Evolutionary conservation across 1,140 invertebrate species (phyloP).

Genomic region (Anastrepha ludens): DNA sequence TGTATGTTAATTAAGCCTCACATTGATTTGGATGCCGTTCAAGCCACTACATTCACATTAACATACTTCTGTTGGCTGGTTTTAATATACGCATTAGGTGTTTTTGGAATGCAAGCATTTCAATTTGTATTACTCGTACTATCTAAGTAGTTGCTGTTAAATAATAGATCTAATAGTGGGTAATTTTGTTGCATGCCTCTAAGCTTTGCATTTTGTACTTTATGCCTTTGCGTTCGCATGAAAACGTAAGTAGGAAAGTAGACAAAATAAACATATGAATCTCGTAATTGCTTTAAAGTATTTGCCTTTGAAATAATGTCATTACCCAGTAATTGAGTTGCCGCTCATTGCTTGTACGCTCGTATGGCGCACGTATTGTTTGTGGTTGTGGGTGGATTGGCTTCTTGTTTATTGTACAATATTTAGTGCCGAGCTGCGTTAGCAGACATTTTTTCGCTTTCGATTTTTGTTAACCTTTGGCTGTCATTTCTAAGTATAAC

Average conservation of each 20-base stretch:
- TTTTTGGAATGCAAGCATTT: not conserved
- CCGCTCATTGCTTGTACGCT: not conserved
- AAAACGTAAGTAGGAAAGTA: not conserved
- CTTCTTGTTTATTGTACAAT: not conserved
- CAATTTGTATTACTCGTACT: not conserved
- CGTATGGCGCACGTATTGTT: not conserved
- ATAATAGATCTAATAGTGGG: not conserved
- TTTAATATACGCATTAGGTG: not conserved
- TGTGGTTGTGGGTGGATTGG: not conserved
- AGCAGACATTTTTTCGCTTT: not conserved
- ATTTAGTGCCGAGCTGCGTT: not conserved
- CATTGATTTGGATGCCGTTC: too few relatives aligned
- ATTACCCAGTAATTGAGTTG: constrained; percentile 10
- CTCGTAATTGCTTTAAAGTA: not conserved
- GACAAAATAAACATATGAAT: not conserved
- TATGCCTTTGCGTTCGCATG: not conserved
- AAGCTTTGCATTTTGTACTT: constrained; percentile 10
- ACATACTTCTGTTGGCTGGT: too few relatives aligned
- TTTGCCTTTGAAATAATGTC: constrained; percentile 28
- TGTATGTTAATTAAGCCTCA: too few relatives aligned
- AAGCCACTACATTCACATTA: too few relatives aligned
- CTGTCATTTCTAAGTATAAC: not conserved
- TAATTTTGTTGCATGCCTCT: constrained; percentile 7
- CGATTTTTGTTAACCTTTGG: not conserved
- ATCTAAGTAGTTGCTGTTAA: not conserved